Percentiles rank a stretch among this genome's conserved stretches.
phyloP scores from a whole-genome alignment of 35 echinoderm and acorn worm species.

The Apostichopus parvimensis region DNA sequence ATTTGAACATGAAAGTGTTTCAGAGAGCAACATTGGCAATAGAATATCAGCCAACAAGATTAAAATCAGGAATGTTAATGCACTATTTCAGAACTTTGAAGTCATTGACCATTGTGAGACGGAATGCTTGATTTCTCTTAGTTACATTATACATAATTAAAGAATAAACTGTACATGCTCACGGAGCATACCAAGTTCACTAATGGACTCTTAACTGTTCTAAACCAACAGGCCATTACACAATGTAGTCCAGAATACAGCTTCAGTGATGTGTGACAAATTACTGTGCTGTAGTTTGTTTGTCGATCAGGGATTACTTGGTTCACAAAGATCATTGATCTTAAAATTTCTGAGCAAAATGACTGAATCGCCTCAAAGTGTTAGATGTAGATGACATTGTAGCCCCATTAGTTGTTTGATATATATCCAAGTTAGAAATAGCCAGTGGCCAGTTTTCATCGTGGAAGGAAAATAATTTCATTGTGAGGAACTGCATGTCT shows the following conservation, averaged over 20 bases:
- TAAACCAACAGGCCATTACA: not conserved
- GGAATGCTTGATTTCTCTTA: not conserved
- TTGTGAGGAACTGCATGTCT: no score
- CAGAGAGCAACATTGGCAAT: no score
- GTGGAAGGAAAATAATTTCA: no score
- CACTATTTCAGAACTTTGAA: not conserved
- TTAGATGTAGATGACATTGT: no score
- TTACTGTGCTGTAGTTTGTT: not conserved
- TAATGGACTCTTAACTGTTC: not conserved
- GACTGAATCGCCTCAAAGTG: no score
- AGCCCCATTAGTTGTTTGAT: no score
- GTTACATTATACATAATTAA: not conserved
- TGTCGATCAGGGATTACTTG: not conserved
- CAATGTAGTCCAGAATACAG: not conserved
- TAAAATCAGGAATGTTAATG: not conserved
- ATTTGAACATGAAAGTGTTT: no score
- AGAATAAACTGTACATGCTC: not conserved
- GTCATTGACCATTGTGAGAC: not conserved
- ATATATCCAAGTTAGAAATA: no score
- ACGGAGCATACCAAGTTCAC: not conserved
- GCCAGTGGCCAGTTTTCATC: no score
- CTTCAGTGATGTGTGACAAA: not conserved
- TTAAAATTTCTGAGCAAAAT: no score
- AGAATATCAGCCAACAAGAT: no score
- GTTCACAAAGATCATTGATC: no score